Evolutionary conservation across 2,888 invertebrate genomes (phyloP).

Genomic region (Cantharis rufa): DNA sequence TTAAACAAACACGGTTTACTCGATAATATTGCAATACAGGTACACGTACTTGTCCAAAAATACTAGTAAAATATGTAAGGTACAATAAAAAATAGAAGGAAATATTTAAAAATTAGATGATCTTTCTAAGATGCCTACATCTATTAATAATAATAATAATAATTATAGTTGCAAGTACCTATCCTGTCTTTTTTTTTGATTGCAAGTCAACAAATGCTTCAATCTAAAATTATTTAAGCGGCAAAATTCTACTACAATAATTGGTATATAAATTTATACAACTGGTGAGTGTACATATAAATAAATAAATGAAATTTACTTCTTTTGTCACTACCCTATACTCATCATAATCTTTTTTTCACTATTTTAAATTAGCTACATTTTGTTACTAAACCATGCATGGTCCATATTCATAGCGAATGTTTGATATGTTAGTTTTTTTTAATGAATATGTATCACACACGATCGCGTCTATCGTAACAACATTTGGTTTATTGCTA

Average conservation of each 20-base stretch:
- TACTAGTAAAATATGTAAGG: conserved; percentile 9
- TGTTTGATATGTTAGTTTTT: conserved; percentile 5
- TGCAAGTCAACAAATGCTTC: conserved; percentile 54
- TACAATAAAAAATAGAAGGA: conserved; percentile 2
- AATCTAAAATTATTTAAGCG: conserved; percentile 33
- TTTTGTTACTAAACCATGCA: neutral
- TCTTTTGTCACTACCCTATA: conserved; percentile 3
- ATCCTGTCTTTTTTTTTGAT: conserved; percentile 35
- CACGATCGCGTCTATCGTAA: neutral
- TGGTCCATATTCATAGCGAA: neutral
- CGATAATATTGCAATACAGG: conserved; percentile 16
- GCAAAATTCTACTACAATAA: conserved; percentile 13
- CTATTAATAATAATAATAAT: neutral
- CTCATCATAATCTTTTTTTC: neutral
- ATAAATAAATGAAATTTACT: conserved; percentile 10
- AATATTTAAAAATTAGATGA: neutral
- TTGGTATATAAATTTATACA: conserved; percentile 30
- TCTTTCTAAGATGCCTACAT: neutral
- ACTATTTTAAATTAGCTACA: neutral
- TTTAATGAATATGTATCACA: neutral
- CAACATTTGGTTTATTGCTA: conserved; percentile 54
- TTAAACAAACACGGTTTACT: neutral
- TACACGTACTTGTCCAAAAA: conserved; percentile 23
- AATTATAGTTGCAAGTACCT: conserved; percentile 10
- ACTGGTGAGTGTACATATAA: conserved; percentile 22